phyloP scores from a whole-genome alignment of 2,113 vertebrate genomes.

The Petrocephalus microphthalmus region DNA sequence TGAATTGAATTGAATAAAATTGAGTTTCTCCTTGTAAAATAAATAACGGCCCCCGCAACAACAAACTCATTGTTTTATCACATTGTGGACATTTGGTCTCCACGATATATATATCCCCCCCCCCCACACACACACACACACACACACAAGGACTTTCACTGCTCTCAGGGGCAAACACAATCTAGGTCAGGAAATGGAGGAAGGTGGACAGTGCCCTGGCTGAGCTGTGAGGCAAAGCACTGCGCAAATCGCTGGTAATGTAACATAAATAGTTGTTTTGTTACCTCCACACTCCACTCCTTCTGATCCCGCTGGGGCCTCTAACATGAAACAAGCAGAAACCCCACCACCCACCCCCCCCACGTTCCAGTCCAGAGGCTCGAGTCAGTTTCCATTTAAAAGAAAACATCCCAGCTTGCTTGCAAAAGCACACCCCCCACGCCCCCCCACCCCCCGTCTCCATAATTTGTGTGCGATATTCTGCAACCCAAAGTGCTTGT shows the following conservation, averaged over 20 bases:
- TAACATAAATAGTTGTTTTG: constrained; percentile 43
- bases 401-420: neutral
- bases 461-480: constrained; percentile 3
- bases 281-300: constrained; percentile 29
- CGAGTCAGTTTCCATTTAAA: constrained; percentile 4
- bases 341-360: neutral
- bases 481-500: neutral
- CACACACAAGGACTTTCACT: constrained; percentile 25
- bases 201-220: constrained; percentile 33
- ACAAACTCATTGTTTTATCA: neutral
- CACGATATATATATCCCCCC: neutral
- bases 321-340: constrained; percentile 25
- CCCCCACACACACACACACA: constrained; percentile 28
- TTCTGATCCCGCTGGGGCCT: constrained; percentile 28
- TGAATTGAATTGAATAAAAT: no score
- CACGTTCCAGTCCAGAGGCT: neutral
- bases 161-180: constrained; percentile 8
- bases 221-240: constrained; percentile 28
- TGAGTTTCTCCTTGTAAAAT: neutral
- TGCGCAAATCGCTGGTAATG: constrained; percentile 43
- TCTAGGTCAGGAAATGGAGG: constrained; percentile 27
- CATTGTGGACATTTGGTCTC: neutral
- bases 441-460: neutral
- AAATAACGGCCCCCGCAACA: neutral
- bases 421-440: neutral